Base-by-base conservation (phyloP, 2,797 vertebrate genomes). In the Arnoldichthys spilopterus region DNA sequence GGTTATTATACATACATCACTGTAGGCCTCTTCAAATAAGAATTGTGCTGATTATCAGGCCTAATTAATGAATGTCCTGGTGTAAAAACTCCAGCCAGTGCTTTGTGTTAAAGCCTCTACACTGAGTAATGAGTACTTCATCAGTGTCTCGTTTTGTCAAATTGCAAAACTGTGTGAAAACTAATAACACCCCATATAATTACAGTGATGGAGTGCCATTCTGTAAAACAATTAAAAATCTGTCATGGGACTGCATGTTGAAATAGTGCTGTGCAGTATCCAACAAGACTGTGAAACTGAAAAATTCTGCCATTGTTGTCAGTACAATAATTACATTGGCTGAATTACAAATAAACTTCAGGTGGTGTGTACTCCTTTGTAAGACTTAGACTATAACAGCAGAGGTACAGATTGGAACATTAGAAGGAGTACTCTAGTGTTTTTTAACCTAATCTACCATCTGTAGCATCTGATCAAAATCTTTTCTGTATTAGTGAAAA, bases 51-150 rank as follows among this genome's bases (percentile, higher is more conserved):
- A 85, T 84, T 80, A 74, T 66, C 72, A 47, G 68, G 43, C 58
- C 74, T 80, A 84, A 82, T 78, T 84, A 80, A 82, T 84, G 72
- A 82, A 77, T 51, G 74, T 79, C 76, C 74, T 77, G 22, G 62
- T 81, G 70, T 81, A 81, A 80, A 75, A 74, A 37, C 53, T 69
- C 62, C 45, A 59, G 77, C 69, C 77, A 74, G 62, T 73, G 59
- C 66, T 74, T 79, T 74, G 63, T 79, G 49, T 32, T 67, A 61
- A 28, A 58, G 56, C 12, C 30, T 68, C 49, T 49, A 62, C 62
- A 64, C 26, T 15, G 45, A 51, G 62, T 82, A 85, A 80, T 72
- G 72, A 77, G 71, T 64, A 51, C 68, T 71, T 82, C 68, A 85
- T 82, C 62, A 81, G 74, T 67, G 68, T 81, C 59, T 59, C 7